Evolutionary conservation across 2,797 vertebrate genomes (phyloP).

Genomic region (Gallinago solitaria): DNA sequence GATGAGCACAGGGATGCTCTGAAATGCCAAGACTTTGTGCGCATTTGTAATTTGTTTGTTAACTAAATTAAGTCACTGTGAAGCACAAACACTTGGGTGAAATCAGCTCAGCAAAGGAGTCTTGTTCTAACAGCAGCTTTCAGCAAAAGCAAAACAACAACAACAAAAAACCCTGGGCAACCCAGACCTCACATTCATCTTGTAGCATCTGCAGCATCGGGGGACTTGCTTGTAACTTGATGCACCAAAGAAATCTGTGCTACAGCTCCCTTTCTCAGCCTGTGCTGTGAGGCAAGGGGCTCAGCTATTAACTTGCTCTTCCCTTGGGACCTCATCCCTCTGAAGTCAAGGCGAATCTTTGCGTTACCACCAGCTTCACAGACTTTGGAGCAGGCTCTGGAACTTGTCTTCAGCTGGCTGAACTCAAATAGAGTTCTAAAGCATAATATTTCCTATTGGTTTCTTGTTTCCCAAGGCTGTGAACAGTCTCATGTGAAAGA

Average conservation of each 20-base stretch:
- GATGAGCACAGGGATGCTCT: background rate
- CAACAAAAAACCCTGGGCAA: background rate
- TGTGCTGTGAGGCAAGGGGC: background rate
- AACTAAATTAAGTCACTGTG: background rate
- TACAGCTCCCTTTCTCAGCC: background rate
- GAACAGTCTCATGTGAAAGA: background rate
- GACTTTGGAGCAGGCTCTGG: background rate
- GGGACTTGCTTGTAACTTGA: background rate
- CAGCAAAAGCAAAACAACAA: constrained; percentile 3
- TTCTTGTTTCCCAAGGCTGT: background rate
- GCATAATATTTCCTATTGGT: background rate
- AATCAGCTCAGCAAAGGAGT: background rate
- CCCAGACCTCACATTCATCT: background rate
- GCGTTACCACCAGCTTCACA: background rate
- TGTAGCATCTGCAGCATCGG: background rate
- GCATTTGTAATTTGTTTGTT: background rate
- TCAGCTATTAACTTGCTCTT: background rate
- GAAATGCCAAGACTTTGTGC: background rate
- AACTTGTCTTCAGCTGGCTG: background rate
- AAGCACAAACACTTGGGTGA: background rate
- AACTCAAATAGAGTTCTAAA: background rate
- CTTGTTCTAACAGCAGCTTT: background rate
- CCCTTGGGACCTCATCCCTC: background rate
- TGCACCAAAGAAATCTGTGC: background rate
- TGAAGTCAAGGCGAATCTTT: background rate